These are phyloP conservation scores for Agrotis clavis DNA, from an alignment of 2,888 invertebrate genomes.

Conservation along the genomic window DNA sequence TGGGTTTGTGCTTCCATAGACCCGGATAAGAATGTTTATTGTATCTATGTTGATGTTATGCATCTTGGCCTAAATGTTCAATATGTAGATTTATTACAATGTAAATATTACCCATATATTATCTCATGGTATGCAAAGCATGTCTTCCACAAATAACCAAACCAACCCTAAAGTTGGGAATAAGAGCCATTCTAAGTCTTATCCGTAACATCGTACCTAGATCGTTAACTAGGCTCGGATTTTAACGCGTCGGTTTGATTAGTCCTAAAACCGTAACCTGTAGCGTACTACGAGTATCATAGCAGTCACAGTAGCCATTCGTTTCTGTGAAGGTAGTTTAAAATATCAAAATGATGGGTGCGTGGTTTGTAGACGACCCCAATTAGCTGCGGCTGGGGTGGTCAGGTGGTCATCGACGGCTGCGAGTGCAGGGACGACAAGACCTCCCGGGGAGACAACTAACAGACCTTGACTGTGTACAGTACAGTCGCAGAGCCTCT, in stretches of 20 bases:
- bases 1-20: constrained; percentile 18
- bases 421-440: constrained; percentile 80
- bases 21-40: constrained; percentile 9
- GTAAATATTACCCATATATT: not conserved
- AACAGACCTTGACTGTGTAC: constrained; percentile 87
- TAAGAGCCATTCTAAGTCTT: not conserved
- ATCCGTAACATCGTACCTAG: not conserved
- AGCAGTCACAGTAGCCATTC: constrained; percentile 1
- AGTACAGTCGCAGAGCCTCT: constrained; percentile 63
- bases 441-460: constrained; percentile 83
- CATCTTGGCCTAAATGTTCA: not conserved
- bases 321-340: constrained; percentile 24
- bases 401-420: constrained; percentile 82
- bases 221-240: constrained; percentile 2
- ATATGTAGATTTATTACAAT: not conserved
- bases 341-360: constrained; percentile 64
- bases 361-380: constrained; percentile 73
- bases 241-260: constrained; percentile 9
- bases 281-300: constrained; percentile 15
- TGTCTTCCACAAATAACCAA: too few relatives aligned
- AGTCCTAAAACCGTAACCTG: constrained; percentile 27
- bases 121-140: not conserved
- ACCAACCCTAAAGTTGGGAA: not conserved
- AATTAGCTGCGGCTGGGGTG: constrained; percentile 83
- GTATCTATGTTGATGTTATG: not conserved